Base-by-base conservation (phyloP, 2,797 vertebrate genomes). In the Zonotrichia albicollis region DNA sequence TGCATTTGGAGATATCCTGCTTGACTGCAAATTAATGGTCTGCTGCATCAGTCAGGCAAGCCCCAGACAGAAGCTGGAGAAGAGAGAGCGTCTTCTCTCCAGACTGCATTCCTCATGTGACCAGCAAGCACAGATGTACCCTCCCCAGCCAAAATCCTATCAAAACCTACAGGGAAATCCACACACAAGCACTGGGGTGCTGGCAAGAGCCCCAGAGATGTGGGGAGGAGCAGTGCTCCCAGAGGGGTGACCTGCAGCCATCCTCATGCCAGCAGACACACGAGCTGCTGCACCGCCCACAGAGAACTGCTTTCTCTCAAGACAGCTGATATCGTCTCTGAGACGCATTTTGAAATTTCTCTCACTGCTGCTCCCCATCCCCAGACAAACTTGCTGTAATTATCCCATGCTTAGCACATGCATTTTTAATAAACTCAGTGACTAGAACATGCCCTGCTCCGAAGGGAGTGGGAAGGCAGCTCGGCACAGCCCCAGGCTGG, bases 391-490 rank as follows among this genome's bases (percentile, higher is more conserved):
- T 26, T 42, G 48, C 73, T 29, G 34, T 67, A 95, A 96, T 84
- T 76, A 86, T 82, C 79, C 82, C 68, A 60, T 72, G 17, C 36
- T 95, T 58, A 73, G 27, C 27, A 12, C 71, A 55, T 64, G n/a
- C 30, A 88, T 94, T 95, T 95, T 95, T 83, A 94, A 95, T 75
- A 43, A 91, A 38, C 15, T 19, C 67, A 2, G 57, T n/a, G 65
- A 82, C 32, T 67, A 14, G 86, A 82, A 79, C 13, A 68, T 0
- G 2, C 19, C 67, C 58, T 0, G 8, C 55, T 89, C 54, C 12
- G 7, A 40, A 58, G 66, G 46, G 58, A 87, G 27, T 0, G 1
- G 45, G 38, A 57, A 84, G 71, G 50, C 42, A 65, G 74, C 67
- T 75, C 3, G 1, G 25, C 71, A 30, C 62, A 62, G 74, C 48